These are phyloP conservation scores for Salarias fasciatus DNA, from an alignment of 2,797 vertebrate species.

Conservation along the genomic window DNA sequence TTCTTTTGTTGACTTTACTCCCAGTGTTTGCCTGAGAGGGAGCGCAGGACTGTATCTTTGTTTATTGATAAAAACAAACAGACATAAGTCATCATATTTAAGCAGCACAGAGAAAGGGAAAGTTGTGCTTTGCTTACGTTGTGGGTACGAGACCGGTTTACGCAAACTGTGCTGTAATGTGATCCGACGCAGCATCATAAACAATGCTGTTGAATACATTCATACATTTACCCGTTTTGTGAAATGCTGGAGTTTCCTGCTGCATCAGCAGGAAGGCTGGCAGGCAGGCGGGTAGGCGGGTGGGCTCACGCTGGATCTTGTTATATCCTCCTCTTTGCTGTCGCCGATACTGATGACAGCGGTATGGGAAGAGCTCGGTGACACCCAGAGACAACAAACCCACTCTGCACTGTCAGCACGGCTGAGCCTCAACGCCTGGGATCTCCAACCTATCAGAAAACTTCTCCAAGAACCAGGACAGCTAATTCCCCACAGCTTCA, in stretches of 20 bases:
- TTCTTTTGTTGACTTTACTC: conserved; percentile 27
- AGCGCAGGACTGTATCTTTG: conserved; percentile 1
- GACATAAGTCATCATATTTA: too few relatives aligned
- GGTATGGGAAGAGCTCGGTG: conserved; percentile 27
- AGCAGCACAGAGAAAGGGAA: neutral
- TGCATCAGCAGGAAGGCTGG: neutral
- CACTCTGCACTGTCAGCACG: conserved; percentile 29
- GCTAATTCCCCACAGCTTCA: neutral
- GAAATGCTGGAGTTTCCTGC: conserved; percentile 14
- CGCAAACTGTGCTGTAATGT: neutral
- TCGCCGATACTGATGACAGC: conserved; percentile 28
- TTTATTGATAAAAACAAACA: neutral
- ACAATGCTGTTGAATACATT: conserved; percentile 4
- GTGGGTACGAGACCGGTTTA: neutral
- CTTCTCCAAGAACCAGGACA: conserved; percentile 10
- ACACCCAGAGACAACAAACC: conserved; percentile 24
- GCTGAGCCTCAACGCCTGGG: conserved; percentile 4
- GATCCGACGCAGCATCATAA: neutral
- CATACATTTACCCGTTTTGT: neutral
- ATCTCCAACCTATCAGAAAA: conserved; percentile 18
- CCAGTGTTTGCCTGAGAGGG: conserved; percentile 5
- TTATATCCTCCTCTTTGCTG: conserved; percentile 20
- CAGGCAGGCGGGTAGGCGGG: too few relatives aligned
- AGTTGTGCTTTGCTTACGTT: neutral
- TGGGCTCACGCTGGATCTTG: conserved; percentile 13